Percentiles rank a stretch among this genome's conserved stretches.
phyloP scores from a whole-genome alignment of 2,797 vertebrate species.

The Anguilla marmorata region DNA sequence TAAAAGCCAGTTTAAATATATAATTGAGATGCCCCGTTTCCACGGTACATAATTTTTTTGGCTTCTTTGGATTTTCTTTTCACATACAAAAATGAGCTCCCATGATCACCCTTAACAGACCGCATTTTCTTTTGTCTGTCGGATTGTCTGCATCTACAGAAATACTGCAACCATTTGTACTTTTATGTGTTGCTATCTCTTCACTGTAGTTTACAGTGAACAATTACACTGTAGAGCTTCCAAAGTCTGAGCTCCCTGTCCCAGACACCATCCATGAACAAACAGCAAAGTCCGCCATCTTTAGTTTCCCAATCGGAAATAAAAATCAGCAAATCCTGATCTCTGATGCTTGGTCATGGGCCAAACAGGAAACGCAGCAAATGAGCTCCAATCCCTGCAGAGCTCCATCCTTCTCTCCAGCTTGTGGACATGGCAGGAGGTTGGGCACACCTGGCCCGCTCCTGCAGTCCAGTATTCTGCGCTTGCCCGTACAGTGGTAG shows the following conservation, averaged over 20 bases:
- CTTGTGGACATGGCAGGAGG: background rate
- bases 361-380: slow-evolving; percentile 32
- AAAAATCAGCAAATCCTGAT: background rate
- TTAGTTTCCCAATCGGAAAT: slow-evolving; percentile 7
- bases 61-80: background rate
- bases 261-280: slow-evolving; percentile 3
- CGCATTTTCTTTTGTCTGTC: background rate
- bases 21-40: slow-evolving; percentile 1
- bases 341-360: background rate
- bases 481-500: background rate
- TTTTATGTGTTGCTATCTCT: background rate
- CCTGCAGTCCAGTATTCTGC: background rate
- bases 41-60: background rate
- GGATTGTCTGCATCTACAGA: background rate
- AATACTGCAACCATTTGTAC: background rate
- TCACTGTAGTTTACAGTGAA: background rate
- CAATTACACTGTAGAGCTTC: background rate
- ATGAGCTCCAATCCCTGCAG: slow-evolving; percentile 6
- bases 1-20: background rate
- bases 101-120: background rate
- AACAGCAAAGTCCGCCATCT: slow-evolving; percentile 8
- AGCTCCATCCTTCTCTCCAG: background rate
- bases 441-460: slow-evolving; percentile 5
- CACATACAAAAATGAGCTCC: background rate
- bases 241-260: background rate